Base-by-base conservation (phyloP, 1,140 invertebrate species). In the Zaprionus inermis region DNA sequence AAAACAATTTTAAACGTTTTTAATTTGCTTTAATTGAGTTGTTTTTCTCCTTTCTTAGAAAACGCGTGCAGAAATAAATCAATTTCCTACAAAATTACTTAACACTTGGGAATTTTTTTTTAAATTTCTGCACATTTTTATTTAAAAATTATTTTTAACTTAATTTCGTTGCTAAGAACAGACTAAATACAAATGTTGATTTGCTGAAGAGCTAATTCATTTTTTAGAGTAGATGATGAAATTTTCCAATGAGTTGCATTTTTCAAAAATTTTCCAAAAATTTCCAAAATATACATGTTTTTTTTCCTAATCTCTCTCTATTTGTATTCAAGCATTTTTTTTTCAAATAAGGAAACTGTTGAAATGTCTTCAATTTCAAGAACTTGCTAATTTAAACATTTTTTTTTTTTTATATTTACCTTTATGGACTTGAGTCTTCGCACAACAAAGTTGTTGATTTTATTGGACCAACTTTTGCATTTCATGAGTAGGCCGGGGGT, bases 381-480 rank as follows among this genome's bases (percentile, higher is more conserved):
- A 38, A 28, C 24, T 32, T 32, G n/a, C n/a, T n/a, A n/a, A n/a
- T n/a, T n/a, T n/a, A 6, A 32, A 6, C 0, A 10, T 32, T 32
- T 9, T 30, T 46, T 20, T 55, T 30, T 3, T 14, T 66, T 10
- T 20, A 76, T 79, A 90, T 74, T 92, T 92, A 92, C 91, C 91
- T 92, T 92, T 51, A 92, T 91, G 28, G 75, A 92, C 69, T 92
- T 92, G 22, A 92, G 52, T 78, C 74, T 79, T 71, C 91, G 88
- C 68, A 81, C 91, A 91, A 92, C 91, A 80, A 90, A 92, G 61
- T 92, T 91, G 91, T 92, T 92, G 75, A 92, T 76, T 92, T 92
- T 91, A 81, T 92, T 92, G 20, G 88, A 92, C 91, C 91, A 92
- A 63, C 91, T 92, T 92, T 92, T 92, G 78, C 91, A 92, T 92